phyloP scores from a whole-genome alignment of 2,888 invertebrate species.

The Eretmocerus hayati region DNA sequence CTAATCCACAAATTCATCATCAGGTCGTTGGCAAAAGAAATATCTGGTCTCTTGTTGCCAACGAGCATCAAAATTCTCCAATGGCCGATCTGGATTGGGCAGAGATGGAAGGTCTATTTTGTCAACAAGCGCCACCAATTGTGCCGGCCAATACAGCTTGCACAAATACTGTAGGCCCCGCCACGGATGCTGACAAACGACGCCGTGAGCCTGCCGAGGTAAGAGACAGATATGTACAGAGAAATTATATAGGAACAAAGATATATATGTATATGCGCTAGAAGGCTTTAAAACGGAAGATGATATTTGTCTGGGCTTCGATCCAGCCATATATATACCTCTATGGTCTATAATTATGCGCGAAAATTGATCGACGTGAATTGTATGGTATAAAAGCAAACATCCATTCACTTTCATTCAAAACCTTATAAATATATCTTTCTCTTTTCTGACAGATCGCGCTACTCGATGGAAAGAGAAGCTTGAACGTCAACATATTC shows the following conservation, averaged over 20 bases:
- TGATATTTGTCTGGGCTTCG: too few relatives aligned
- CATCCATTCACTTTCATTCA: too few relatives aligned
- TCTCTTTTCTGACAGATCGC: constrained; percentile 59
- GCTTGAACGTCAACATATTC: constrained; percentile 96
- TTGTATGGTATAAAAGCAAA: too few relatives aligned
- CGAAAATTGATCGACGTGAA: too few relatives aligned
- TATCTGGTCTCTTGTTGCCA: constrained; percentile 87
- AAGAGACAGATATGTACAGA: too few relatives aligned
- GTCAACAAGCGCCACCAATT: constrained; percentile 66
- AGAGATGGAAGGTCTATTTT: constrained; percentile 90
- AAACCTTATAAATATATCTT: background rate
- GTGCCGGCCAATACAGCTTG: constrained; percentile 48
- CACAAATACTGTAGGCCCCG: constrained; percentile 50
- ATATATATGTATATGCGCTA: too few relatives aligned
- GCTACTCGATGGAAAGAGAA: constrained; percentile 86
- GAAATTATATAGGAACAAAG: too few relatives aligned
- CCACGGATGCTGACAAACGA: constrained; percentile 53
- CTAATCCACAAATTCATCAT: too few relatives aligned
- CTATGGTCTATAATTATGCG: too few relatives aligned
- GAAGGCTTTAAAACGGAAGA: too few relatives aligned
- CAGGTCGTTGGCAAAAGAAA: constrained; percentile 84
- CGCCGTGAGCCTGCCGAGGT: constrained; percentile 76
- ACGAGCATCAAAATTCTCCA: constrained; percentile 74
- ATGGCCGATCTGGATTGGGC: constrained; percentile 85
- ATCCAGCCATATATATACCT: too few relatives aligned